Evolutionary conservation across 2,888 invertebrate species (phyloP), one percentile per base, ranked within the genome.

Genomic region (Helleia helle): DNA sequence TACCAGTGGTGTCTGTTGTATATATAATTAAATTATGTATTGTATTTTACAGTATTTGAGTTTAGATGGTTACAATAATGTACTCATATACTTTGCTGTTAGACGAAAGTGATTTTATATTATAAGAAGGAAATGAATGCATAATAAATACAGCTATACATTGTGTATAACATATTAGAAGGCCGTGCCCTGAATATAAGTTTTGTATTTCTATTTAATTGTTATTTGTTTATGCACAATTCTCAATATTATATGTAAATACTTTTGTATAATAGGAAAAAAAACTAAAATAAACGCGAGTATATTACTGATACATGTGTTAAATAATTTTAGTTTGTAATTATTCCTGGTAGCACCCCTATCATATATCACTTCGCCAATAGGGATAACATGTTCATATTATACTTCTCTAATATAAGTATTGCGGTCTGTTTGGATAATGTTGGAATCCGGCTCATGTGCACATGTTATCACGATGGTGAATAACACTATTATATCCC

Each of bases 341-440:
- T 85, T 85, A 85, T 83, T 85, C 86, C 86, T 85, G 86, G 86
- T 86, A 86, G 86, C 86, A 86, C 86, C 86, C 84, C 74, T 80
- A n/a, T n/a, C n/a, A n/a, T n/a, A n/a, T n/a, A n/a, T n/a, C 77
- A 71, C 74, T 65, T 77, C 76, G 84, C 86, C 85, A 75, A 65
- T 85, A 83, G 81, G 83, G 81, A 83, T 83, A 72, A 80, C 80
- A 84, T 85, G 85, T 85, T 71, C 81, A 76, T 49, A 34, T 36
- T 36, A 36, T 36, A 40, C 43, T 17, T 43, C 47, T 43, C 31
- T 42, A 37, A 36, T 31, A 25, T 42, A 43, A 41, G 14, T 30
- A 40, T 26, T 18, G 27, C 27, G 12, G 15, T 36, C 36, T 15
- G 11, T 11, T 29, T 24, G 11, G n/a, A 22, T 26, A 29, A n/a